Conservation (phyloP, 2,888 invertebrate genomes). For the Troilus luridus region DNA sequence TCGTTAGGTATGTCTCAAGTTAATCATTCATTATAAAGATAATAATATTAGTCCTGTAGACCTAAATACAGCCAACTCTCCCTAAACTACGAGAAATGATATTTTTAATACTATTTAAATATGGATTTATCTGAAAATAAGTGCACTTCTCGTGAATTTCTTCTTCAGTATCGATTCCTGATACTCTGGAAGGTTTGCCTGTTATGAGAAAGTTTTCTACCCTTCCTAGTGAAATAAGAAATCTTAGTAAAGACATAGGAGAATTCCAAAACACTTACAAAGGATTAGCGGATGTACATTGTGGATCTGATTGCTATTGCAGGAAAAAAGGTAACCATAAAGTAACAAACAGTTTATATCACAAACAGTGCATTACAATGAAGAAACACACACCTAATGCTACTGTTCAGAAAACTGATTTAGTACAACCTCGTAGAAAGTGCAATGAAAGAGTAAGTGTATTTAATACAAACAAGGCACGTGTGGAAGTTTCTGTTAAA, state of each 20-base stretch:
- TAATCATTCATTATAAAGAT: neutral
- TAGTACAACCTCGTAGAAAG: neutral
- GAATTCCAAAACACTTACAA: constrained; percentile 40
- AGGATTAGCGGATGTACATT: neutral
- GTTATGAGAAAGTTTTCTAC: constrained; percentile 48
- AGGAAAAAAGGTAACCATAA: constrained; percentile 53
- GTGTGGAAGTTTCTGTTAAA: constrained; percentile 52
- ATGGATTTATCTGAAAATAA: constrained; percentile 17
- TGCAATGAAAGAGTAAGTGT: constrained; percentile 38
- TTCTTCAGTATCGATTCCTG: neutral
- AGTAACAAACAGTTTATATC: constrained; percentile 54
- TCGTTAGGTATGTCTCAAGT: neutral
- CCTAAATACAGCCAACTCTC: neutral
- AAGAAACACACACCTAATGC: constrained; percentile 20
- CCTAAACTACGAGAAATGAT: neutral
- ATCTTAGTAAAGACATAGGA: constrained; percentile 15
- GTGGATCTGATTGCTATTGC: constrained; percentile 57
- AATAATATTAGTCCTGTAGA: neutral
- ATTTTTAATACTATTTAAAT: neutral
- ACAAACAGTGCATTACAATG: constrained; percentile 56
- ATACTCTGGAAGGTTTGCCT: neutral
- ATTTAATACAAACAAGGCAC: constrained; percentile 42
- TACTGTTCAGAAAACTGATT: constrained; percentile 44
- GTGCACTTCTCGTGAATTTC: neutral
- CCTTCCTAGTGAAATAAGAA: constrained; percentile 22